A percentile compares a stretch with the other conserved stretches of the same genome.
phyloP scores from a whole-genome alignment of 2,113 vertebrate genomes.

The Daphoenositta chrysoptera region DNA sequence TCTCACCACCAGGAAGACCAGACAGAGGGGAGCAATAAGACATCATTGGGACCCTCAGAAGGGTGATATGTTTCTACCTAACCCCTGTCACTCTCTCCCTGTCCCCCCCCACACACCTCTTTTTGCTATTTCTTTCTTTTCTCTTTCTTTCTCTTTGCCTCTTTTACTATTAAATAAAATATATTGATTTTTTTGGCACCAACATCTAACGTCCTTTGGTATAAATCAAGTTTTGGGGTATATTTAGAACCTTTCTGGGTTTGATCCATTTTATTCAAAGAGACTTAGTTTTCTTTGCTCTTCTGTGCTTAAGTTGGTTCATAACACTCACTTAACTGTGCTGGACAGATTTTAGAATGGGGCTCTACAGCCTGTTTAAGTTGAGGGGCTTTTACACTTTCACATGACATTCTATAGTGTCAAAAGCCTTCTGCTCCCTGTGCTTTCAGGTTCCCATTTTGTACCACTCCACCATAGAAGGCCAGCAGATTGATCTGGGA shows the following conservation, averaged over 20 bases:
- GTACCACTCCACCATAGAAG: background rate
- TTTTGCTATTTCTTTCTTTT: background rate
- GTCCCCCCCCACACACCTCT: no score
- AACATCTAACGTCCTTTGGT: background rate
- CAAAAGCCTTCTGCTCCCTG: background rate
- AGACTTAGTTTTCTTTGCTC: background rate
- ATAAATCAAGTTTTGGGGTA: background rate
- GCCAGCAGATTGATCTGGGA: background rate
- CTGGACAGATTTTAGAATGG: background rate
- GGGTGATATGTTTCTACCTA: background rate
- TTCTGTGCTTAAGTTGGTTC: background rate
- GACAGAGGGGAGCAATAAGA: background rate
- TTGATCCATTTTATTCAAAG: background rate
- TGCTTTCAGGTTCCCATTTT: background rate
- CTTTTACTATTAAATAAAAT: background rate
- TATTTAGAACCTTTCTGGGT: background rate
- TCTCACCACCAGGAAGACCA: background rate
- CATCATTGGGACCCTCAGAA: accelerated
- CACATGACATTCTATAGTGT: background rate
- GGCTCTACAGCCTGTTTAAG: background rate
- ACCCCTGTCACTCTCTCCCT: background rate
- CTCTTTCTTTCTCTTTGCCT: background rate
- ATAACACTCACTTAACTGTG: background rate
- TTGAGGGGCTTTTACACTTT: background rate
- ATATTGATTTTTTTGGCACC: background rate